Evolutionary conservation across 2,888 invertebrate genomes (phyloP), one percentile per base, ranked within the genome.

Genomic region (Eupithecia centaureata): DNA sequence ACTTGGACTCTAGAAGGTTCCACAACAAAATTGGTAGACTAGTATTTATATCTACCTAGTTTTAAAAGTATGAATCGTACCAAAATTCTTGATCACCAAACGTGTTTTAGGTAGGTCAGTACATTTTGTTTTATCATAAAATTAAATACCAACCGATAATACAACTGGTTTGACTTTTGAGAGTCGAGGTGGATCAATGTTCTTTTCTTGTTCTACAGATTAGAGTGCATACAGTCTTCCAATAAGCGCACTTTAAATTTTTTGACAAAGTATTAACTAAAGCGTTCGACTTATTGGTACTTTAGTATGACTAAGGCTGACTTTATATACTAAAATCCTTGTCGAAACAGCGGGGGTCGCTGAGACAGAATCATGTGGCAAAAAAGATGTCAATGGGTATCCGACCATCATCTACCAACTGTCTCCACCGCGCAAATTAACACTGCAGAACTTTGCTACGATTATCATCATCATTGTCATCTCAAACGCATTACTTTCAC

Each of bases 31-130:
- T n/a, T n/a, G n/a, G n/a, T n/a, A n/a, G n/a, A n/a, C n/a, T n/a
- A n/a, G n/a, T n/a, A n/a, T n/a, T n/a, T n/a, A n/a, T n/a, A n/a
- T n/a, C n/a, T n/a, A n/a, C n/a, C n/a, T n/a, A n/a, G n/a, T n/a
- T n/a, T n/a, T n/a, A n/a, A n/a, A n/a, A 22, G 47, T 47, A 12
- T 47, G 12, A 47, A 1, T 47, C 0, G 47, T 22, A 22, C 18
- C 1, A 47, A 47, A 42, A 22, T 47, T 22, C 22, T 22, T 22
- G 1, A 42, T 18, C 42, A 42, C 42, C 10, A 47, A 47, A 47
- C 47, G 47, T 22, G 47, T 47, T 47, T 47, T 47, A 47, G 18
- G 47, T 47, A 47, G 22, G 22, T 47, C 42, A 38, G 38, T n/a
- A 47, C 47, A 47, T 22, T 47, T 22, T 12, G 22, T 47, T 47